A percentile compares a stretch with the other conserved stretches of the same genome.
These are phyloP conservation scores for Pedetes capensis DNA, from an alignment of 2,113 vertebrate genomes.

Conservation along the genomic window DNA sequence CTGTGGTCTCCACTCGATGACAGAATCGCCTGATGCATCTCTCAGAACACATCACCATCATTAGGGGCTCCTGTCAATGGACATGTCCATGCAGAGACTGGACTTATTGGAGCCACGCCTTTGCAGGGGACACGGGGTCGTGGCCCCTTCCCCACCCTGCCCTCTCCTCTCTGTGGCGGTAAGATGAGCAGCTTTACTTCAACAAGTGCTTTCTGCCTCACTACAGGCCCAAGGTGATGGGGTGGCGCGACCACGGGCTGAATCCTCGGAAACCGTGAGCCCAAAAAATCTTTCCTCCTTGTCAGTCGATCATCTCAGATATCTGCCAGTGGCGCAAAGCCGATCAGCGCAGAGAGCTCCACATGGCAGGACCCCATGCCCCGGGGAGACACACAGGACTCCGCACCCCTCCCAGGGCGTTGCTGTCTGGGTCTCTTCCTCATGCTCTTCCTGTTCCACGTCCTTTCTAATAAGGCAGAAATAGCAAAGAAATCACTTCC, in stretches of 20 bases:
- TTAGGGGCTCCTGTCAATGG: too few species aligned
- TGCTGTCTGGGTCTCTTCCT: background rate
- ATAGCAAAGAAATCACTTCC: background rate
- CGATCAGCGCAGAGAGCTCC: background rate
- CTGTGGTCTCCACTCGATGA: too few species aligned
- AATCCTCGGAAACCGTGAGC: background rate
- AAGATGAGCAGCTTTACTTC: too few species aligned
- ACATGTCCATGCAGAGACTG: too few species aligned
- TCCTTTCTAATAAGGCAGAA: background rate
- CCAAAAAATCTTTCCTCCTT: background rate
- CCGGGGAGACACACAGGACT: too few species aligned
- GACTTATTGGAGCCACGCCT: too few species aligned
- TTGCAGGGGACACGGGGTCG: too few species aligned
- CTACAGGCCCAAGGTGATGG: background rate
- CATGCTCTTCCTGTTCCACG: background rate
- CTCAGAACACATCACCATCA: too few species aligned
- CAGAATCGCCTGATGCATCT: too few species aligned
- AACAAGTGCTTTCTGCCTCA: background rate
- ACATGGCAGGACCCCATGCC: too few species aligned
- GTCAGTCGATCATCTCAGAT: background rate
- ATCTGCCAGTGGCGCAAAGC: background rate
- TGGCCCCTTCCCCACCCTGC: too few species aligned
- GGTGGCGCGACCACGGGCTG: background rate
- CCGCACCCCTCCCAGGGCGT: fast-evolving
- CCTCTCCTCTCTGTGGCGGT: too few species aligned